Conservation (phyloP, 2,888 invertebrate genomes). For the Epirrhoe alternata region DNA sequence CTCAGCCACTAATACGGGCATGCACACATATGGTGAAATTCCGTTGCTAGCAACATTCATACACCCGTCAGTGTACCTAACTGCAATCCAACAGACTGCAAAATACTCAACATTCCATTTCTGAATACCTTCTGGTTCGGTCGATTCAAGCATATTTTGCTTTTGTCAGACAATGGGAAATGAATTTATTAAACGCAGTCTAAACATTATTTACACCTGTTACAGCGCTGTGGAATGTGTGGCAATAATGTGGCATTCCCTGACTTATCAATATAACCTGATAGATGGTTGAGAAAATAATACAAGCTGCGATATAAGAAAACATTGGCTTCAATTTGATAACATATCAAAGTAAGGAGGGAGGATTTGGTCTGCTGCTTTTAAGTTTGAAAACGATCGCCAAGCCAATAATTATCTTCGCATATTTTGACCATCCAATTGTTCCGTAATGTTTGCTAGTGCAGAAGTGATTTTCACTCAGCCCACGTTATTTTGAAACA, state of each 20-base stretch:
- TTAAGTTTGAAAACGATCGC: too few species aligned
- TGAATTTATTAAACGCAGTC: neutral
- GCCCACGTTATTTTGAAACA: constrained; percentile 1
- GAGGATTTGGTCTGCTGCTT: too few species aligned
- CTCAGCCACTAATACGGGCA: constrained; percentile 12
- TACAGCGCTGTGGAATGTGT: too few species aligned
- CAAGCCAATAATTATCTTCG: too few species aligned
- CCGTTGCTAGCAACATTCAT: constrained; percentile 9
- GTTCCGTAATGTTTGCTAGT: neutral
- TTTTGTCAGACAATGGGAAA: neutral
- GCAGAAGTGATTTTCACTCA: neutral
- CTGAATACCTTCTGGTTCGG: neutral
- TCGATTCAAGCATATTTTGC: neutral
- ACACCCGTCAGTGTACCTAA: constrained; percentile 1
- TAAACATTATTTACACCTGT: neutral
- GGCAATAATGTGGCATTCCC: too few species aligned
- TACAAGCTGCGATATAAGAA: too few species aligned
- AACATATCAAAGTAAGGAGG: too few species aligned
- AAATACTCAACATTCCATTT: constrained; percentile 5
- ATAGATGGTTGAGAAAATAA: too few species aligned
- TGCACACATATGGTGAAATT: constrained; percentile 10
- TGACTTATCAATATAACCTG: too few species aligned
- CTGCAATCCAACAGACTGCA: constrained; percentile 6
- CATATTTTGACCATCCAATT: too few species aligned
- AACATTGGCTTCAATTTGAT: too few species aligned